Evolutionary conservation across 30 jellyfish, hydroid and myxozoan genomes (phyloP).

Genomic region (Sanderia malayensis): DNA sequence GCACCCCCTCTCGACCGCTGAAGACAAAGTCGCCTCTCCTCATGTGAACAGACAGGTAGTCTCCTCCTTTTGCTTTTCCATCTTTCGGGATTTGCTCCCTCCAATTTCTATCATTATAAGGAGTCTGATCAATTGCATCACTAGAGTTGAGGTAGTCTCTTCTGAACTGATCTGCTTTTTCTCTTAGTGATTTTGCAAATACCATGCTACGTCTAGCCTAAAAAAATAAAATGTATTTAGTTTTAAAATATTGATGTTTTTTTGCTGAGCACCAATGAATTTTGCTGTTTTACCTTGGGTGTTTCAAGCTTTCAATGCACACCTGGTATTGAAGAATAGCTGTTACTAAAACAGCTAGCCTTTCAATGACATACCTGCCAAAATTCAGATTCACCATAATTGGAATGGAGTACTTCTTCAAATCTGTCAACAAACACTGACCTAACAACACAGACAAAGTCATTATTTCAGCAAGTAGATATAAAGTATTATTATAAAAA

Average conservation of each 20-base stretch:
- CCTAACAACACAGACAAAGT: slow-evolving; percentile 45
- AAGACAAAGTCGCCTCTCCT: slow-evolving; percentile 83
- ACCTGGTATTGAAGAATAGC: too few species aligned
- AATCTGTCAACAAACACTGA: slow-evolving; percentile 84
- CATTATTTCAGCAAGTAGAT: too few species aligned
- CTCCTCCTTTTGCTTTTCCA: slow-evolving; percentile 91
- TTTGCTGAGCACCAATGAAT: too few species aligned
- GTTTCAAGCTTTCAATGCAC: too few species aligned
- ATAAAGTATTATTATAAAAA: too few species aligned
- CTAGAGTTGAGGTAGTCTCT: slow-evolving; percentile 61
- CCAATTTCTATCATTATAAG: slow-evolving; percentile 83
- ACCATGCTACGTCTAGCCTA: slow-evolving; percentile 96
- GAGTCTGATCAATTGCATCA: slow-evolving; percentile 73
- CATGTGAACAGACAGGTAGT: slow-evolving; percentile 84
- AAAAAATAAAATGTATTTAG: too few species aligned
- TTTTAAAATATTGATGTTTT: too few species aligned
- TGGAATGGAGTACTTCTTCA: slow-evolving; percentile 83
- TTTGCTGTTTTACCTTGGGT: too few species aligned
- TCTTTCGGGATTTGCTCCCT: slow-evolving; percentile 83
- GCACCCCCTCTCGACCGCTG: slow-evolving; percentile 80
- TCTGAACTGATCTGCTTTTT: slow-evolving; percentile 75
- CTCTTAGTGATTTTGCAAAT: slow-evolving; percentile 81
- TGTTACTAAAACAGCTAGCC: too few species aligned
- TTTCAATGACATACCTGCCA: slow-evolving; percentile 79
- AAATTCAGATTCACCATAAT: slow-evolving; percentile 88